Conservation (phyloP, 2,888 invertebrate species). For the Octonoba sinensis region DNA sequence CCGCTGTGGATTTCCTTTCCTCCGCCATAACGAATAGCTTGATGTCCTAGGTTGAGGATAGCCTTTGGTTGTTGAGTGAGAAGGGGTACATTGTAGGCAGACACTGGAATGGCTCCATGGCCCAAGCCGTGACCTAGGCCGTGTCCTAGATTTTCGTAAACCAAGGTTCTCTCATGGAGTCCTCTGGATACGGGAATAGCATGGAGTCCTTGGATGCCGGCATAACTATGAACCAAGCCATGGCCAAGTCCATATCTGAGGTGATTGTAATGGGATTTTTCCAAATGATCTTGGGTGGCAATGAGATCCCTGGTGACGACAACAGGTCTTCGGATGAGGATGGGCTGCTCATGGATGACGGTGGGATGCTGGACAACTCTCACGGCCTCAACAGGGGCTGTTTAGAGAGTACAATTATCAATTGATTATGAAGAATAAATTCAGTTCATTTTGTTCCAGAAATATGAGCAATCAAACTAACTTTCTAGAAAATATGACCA, state of each 20-base stretch:
- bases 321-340: conserved; percentile 46
- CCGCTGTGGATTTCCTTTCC: conserved; percentile 6
- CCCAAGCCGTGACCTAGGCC: not conserved
- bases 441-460: no score
- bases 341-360: conserved; percentile 26
- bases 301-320: conserved; percentile 39
- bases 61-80: conserved; percentile 19
- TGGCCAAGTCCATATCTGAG: not conserved
- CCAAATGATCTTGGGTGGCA: conserved; percentile 40
- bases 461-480: no score
- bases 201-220: not conserved
- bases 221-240: not conserved
- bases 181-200: conserved; percentile 13
- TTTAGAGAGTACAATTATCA: no score
- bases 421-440: no score
- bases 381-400: conserved; percentile 18
- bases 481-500: no score
- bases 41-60: not conserved
- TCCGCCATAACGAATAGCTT: not conserved
- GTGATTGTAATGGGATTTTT: conserved; percentile 30
- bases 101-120: not conserved
- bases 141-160: conserved; percentile 12
- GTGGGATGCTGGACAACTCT: conserved; percentile 23
- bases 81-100: conserved; percentile 8
- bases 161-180: conserved; percentile 16